Conservation (phyloP, 2,113 vertebrate species). For the Patagioenas fasciata region DNA sequence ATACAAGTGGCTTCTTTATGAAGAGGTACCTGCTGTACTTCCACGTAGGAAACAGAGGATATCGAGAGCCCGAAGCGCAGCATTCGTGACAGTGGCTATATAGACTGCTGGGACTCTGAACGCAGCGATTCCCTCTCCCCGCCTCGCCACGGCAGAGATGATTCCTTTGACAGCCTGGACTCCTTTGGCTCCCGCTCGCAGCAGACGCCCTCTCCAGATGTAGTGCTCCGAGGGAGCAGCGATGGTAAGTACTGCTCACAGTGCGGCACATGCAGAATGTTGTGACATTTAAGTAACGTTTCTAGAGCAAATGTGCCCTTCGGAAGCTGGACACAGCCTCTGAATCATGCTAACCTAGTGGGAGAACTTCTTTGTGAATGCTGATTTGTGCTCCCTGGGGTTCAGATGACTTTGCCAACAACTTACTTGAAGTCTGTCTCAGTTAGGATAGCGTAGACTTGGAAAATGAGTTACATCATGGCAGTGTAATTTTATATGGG, state of each 20-base stretch:
- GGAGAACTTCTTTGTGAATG: not conserved
- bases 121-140: conserved; percentile 96
- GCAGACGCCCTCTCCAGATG: conserved; percentile 96
- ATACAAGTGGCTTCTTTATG: not conserved
- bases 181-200: conserved; percentile 95
- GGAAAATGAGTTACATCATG: conserved; percentile 59
- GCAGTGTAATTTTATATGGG: conserved; percentile 8
- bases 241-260: conserved; percentile 84
- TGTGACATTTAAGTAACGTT: not conserved
- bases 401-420: conserved; percentile 22
- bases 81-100: conserved; percentile 95
- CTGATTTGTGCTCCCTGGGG: conserved; percentile 12
- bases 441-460: not conserved
- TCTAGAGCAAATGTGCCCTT: not conserved
- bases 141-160: conserved; percentile 90
- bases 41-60: conserved; percentile 88
- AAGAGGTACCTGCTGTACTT: conserved; percentile 14
- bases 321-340: not conserved
- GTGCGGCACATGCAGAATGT: rapidly evolving
- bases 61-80: conserved; percentile 89
- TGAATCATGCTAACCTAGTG: not conserved
- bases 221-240: conserved; percentile 91
- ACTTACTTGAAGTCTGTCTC: conserved; percentile 24
- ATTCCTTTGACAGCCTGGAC: conserved; percentile 98
- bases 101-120: conserved; percentile 98